phyloP scores from a whole-genome alignment of 2,888 invertebrate species.

The Coenonympha arcania region DNA sequence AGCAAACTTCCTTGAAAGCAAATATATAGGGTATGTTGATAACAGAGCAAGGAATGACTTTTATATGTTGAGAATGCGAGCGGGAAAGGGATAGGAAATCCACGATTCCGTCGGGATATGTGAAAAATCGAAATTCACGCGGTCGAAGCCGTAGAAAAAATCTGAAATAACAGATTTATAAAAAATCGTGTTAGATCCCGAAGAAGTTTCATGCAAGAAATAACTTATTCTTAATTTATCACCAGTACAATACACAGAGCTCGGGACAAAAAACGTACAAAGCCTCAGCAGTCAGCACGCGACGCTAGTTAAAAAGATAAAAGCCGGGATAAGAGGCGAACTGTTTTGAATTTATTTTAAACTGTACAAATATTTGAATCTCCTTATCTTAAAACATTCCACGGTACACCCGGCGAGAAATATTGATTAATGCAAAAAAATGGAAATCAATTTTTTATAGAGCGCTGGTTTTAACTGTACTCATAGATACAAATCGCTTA shows the following conservation, averaged over 20 bases:
- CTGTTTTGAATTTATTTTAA: constrained; percentile 20
- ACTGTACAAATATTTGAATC: constrained; percentile 21
- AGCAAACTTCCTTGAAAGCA: too few relatives aligned
- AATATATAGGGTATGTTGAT: too few relatives aligned
- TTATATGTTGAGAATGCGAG: too few relatives aligned
- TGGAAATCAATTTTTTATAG: too few relatives aligned
- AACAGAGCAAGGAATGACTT: too few relatives aligned
- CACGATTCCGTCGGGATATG: too few relatives aligned
- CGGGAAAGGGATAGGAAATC: too few relatives aligned
- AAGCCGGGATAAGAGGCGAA: constrained; percentile 12
- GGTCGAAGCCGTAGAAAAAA: too few relatives aligned
- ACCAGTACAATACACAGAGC: constrained; percentile 3
- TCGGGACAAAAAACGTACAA: constrained; percentile 12
- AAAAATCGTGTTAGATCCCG: neutral
- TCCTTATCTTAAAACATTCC: constrained; percentile 18
- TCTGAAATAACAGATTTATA: too few relatives aligned
- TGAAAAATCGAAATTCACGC: too few relatives aligned
- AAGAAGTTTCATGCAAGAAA: constrained; percentile 3
- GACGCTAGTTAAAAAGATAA: constrained; percentile 19
- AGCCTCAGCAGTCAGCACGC: constrained; percentile 14
- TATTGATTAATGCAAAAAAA: neutral
- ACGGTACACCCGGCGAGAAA: constrained; percentile 11
- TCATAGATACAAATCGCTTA: too few relatives aligned
- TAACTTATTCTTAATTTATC: constrained; percentile 10
- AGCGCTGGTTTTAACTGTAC: too few relatives aligned